phyloP scores from a whole-genome alignment of 2,797 vertebrate species.

The Furcifer pardalis region DNA sequence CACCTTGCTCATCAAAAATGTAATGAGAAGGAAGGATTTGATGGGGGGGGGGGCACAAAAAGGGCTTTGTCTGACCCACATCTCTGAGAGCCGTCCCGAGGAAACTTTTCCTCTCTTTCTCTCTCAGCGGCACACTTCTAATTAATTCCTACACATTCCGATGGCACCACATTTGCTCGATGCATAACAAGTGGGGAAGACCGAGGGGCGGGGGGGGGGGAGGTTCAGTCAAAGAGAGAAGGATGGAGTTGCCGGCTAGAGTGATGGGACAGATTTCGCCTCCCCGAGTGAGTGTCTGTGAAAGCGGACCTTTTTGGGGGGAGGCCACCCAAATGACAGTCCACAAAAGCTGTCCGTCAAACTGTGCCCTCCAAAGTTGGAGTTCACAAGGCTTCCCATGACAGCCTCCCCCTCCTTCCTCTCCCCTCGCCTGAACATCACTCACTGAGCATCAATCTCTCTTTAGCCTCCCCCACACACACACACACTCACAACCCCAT shows the following conservation, averaged over 20 bases:
- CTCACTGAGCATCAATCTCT: constrained; percentile 99
- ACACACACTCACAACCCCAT: constrained; percentile 90
- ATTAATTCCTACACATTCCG: constrained; percentile 99
- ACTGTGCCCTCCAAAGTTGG: constrained; percentile 89
- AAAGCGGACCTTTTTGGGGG: constrained; percentile 93
- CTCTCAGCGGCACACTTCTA: constrained; percentile 94
- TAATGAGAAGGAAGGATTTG: constrained; percentile 91
- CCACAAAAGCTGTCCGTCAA: constrained; percentile 99
- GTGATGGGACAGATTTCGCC: constrained; percentile 94
- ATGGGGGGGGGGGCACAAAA: constrained; percentile 96
- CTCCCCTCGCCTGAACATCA: constrained; percentile 80
- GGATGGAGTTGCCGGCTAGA: constrained; percentile 86
- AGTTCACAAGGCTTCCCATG: constrained; percentile 89
- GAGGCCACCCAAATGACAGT: constrained; percentile 78
- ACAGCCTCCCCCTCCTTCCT: constrained; percentile 82
- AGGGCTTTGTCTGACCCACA: constrained; percentile 96
- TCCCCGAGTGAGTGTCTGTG: constrained; percentile 93
- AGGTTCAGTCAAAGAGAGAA: constrained; percentile 66
- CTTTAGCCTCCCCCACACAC: constrained; percentile 86
- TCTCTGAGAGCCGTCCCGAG: constrained; percentile 97
- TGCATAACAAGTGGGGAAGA: constrained; percentile 91
- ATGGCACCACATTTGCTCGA: constrained; percentile 90
- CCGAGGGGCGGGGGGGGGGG: constrained; percentile 59
- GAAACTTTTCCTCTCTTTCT: constrained; percentile 80
- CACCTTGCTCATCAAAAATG: constrained; percentile 97